These are phyloP conservation scores for Aix galericulata DNA, from an alignment of 2,113 vertebrate species.

Conservation along the genomic window DNA sequence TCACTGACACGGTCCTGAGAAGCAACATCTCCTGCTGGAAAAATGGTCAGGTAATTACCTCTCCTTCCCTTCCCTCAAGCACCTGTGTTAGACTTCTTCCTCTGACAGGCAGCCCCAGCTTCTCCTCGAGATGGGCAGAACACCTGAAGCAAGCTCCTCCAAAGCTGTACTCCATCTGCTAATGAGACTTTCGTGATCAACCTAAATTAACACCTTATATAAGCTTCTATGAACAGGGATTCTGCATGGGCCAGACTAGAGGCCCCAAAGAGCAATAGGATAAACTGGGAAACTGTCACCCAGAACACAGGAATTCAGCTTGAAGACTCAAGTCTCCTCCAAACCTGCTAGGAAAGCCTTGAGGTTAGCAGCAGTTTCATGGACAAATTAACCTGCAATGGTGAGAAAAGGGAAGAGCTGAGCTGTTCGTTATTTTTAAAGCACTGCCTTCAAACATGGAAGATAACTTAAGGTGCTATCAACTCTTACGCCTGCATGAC, in stretches of 20 bases:
- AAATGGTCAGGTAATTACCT: neutral
- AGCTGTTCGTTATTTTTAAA: neutral
- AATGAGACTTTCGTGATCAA: rapidly evolving
- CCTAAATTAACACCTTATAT: neutral
- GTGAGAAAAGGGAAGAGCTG: neutral
- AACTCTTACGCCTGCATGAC: neutral
- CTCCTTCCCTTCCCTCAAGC: neutral
- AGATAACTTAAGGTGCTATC: neutral
- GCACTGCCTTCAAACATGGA: neutral
- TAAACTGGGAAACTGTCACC: neutral
- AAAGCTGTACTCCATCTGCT: neutral
- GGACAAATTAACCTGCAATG: neutral
- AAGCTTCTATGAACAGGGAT: neutral
- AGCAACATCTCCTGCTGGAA: neutral
- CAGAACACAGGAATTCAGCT: neutral
- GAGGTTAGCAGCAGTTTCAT: neutral
- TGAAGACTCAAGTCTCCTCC: neutral
- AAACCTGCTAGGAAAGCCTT: neutral
- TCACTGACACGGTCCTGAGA: neutral
- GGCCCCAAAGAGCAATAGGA: neutral
- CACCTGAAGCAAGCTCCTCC: neutral
- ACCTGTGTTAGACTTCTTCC: neutral
- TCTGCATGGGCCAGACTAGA: neutral
- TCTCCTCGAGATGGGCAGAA: neutral
- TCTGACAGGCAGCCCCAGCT: rapidly evolving